Base-by-base conservation (phyloP, 2,888 invertebrate genomes). In the Scrobipalpa costella region DNA sequence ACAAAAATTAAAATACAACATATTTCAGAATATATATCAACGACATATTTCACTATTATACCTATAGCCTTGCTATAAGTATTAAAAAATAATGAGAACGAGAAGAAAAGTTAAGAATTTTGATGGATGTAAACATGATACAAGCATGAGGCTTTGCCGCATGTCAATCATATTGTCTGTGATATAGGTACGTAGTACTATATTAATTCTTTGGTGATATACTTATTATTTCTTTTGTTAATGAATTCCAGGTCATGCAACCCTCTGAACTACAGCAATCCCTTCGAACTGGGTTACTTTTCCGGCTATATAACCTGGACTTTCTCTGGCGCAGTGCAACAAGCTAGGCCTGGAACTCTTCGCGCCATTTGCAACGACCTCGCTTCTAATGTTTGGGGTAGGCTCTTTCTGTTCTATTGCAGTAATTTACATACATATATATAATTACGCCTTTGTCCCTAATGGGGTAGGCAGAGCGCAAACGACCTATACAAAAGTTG, bases 281-380 rank as follows among this genome's bases (percentile, higher is more conserved):
- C 67, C 0, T 83, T 80, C 57, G 84, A 83, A 1, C 63, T 90
- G 64, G 90, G 84, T 0, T 88, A 85, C 68, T 90, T 90, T 73
- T 77, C 85, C 1, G 91, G 86, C 0, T 68, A 85, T 7, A 88
- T 90, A 62, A 84, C 77, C 34, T 90, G 90, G 91, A 73, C 84
- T 0, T 90, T 90, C 70, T 90, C 90, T 0, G 70, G 72, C 0
- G 73, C 80, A 0, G 85, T 85, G 47, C 90, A 90, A 66, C 63
- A 64, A 3, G 89, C 90, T 1, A 63, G 68, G 0, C 91, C 91
- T 0, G 89, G 89, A 11, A 74, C 74, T 1, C 69, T 91, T 1
- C 52, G 68, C 2, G 61, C 44, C 2, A 68, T 86, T 44, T 91
- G 91, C 70, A 75, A 81, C 40, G 80, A 83, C 70, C 88, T 90